phyloP scores from a whole-genome alignment of 2,888 invertebrate species.

The Sepioteuthis lessoniana region DNA sequence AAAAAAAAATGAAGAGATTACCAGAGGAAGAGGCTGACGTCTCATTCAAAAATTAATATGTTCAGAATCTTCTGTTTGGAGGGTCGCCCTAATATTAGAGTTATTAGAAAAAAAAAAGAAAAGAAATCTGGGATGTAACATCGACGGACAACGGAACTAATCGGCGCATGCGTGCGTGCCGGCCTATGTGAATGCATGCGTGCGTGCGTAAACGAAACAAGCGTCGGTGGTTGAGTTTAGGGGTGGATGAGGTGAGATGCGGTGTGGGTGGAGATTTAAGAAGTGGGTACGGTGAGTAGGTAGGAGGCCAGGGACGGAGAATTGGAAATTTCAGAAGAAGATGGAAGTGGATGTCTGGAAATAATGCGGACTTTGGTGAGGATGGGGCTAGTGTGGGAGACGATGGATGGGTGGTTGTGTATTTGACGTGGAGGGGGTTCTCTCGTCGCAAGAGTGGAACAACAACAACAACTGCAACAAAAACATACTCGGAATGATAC shows the following conservation, averaged over 20 bases:
- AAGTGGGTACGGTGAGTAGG: no score
- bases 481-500: background rate
- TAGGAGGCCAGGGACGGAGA: background rate
- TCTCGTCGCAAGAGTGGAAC: background rate
- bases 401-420: background rate
- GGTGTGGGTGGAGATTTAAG: background rate
- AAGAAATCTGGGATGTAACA: no score
- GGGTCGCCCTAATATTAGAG: background rate
- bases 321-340: background rate
- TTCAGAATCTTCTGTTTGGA: background rate
- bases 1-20: background rate
- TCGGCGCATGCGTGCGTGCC: background rate
- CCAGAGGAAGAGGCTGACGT: background rate
- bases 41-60: constrained; percentile 17
- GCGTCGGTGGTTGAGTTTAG: background rate
- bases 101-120: background rate
- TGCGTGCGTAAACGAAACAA: background rate
- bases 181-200: background rate
- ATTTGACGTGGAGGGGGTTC: background rate
- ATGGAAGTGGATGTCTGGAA: constrained; percentile 25
- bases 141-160: background rate
- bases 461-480: background rate
- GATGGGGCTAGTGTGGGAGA: background rate
- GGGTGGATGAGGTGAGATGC: background rate
- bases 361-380: background rate